Percentiles rank a stretch among this genome's conserved stretches.
These are phyloP conservation scores for Porites divaricata DNA, from an alignment of 92 coral and sea anemone genomes.

Conservation along the genomic window DNA sequence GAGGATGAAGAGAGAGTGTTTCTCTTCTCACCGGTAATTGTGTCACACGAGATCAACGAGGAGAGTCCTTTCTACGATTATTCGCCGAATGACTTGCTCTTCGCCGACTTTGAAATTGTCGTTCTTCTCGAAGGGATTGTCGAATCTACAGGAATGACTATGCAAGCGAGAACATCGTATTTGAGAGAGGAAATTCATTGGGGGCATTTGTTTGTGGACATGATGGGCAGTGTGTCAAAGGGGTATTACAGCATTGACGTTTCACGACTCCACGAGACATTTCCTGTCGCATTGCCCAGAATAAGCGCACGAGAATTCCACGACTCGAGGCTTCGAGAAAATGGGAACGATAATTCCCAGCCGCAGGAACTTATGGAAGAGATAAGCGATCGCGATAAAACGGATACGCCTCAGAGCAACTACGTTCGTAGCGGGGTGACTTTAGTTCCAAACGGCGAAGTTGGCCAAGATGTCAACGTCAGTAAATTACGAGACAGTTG, in stretches of 20 bases:
- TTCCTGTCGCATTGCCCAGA: slow-evolving; percentile 41
- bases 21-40: slow-evolving; percentile 67
- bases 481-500: slow-evolving; percentile 12
- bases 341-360: slow-evolving; percentile 19
- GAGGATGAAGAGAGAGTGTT: slow-evolving; percentile 71
- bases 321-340: slow-evolving; percentile 19
- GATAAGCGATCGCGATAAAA: background rate
- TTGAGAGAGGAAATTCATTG: slow-evolving; percentile 79
- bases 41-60: slow-evolving; percentile 76
- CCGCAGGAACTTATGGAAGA: slow-evolving; percentile 1
- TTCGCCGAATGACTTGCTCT: slow-evolving; percentile 64
- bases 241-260: slow-evolving; percentile 43
- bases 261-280: slow-evolving; percentile 52
- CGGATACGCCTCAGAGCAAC: background rate
- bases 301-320: slow-evolving; percentile 60
- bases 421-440: slow-evolving; percentile 29
- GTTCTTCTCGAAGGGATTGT: slow-evolving; percentile 78
- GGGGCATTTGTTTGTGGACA: slow-evolving; percentile 74
- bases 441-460: slow-evolving; percentile 30
- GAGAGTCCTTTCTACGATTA: slow-evolving; percentile 77
- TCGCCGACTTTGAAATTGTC: slow-evolving; percentile 64
- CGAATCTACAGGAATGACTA: slow-evolving; percentile 83
- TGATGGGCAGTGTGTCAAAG: slow-evolving; percentile 37
- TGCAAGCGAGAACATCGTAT: slow-evolving; percentile 85
- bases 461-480: background rate